Conservation (phyloP, 2,888 invertebrate species). For the Unio delphinus region DNA sequence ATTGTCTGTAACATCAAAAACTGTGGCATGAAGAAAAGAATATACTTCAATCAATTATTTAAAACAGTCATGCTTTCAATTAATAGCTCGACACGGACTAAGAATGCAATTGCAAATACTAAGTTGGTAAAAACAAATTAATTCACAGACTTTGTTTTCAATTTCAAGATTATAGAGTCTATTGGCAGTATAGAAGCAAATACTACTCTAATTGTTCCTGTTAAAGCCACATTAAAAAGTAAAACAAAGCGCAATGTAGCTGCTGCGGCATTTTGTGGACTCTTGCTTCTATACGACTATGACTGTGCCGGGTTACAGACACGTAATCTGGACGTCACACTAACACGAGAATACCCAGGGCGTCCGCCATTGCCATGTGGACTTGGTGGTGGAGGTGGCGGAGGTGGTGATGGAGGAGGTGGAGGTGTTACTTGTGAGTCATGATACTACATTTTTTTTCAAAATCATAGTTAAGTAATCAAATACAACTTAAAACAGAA, state of each 20-base stretch:
- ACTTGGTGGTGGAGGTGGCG: slow-evolving; percentile 9
- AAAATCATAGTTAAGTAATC: no score
- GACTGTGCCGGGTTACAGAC: slow-evolving; percentile 21
- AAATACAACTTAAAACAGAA: no score
- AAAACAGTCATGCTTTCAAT: no score
- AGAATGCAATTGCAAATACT: no score
- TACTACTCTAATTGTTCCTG: slow-evolving; percentile 25
- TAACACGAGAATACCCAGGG: slow-evolving; percentile 27
- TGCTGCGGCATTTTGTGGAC: slow-evolving; percentile 14
- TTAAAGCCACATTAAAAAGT: slow-evolving; percentile 21
- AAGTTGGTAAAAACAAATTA: no score
- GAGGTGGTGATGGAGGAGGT: slow-evolving; percentile 14
- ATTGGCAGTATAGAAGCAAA: slow-evolving; percentile 36
- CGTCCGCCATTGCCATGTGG: slow-evolving; percentile 24
- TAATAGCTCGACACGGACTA: no score
- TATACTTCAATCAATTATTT: no score
- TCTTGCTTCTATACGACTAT: slow-evolving; percentile 25
- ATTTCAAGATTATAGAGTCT: slow-evolving; percentile 10
- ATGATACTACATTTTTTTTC: background rate
- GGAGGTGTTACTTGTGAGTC: slow-evolving; percentile 11
- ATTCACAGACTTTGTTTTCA: no score
- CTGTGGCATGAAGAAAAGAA: no score
- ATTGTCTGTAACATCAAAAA: no score
- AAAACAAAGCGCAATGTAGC: slow-evolving; percentile 12
- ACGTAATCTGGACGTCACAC: slow-evolving; percentile 12